Conservation (phyloP, 2,888 invertebrate genomes). For the Andrena praecox region DNA sequence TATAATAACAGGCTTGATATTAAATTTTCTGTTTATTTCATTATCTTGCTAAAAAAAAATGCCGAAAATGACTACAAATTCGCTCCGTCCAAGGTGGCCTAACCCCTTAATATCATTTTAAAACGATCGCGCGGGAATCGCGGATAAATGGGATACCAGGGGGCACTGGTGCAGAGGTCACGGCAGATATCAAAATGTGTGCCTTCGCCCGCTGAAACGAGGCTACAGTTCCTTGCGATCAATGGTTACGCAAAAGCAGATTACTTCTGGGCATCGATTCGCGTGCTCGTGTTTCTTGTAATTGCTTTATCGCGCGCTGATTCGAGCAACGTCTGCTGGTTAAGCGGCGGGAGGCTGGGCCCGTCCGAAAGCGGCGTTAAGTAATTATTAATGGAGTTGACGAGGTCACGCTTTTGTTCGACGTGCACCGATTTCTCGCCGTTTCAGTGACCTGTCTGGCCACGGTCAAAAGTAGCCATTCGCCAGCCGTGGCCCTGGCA, state of each 20-base stretch:
- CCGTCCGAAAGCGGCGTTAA: not conserved
- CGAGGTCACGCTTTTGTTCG: not conserved
- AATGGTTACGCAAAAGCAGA: not conserved
- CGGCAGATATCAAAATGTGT: not conserved
- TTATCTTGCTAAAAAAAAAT: too few species aligned
- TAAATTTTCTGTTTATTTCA: too few species aligned
- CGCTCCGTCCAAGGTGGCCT: too few species aligned
- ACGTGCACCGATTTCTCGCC: constrained; percentile 38
- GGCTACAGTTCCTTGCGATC: not conserved
- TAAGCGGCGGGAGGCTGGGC: not conserved
- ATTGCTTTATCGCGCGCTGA: not conserved
- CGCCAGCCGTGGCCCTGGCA: constrained; percentile 63
- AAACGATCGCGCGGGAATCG: not conserved
- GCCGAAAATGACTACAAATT: too few species aligned
- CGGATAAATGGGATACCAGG: not conserved
- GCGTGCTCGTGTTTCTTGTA: not conserved
- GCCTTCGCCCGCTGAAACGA: not conserved
- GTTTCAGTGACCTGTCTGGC: constrained; percentile 55
- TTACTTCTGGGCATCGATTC: not conserved
- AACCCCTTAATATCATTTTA: not conserved
- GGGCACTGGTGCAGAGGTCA: constrained; percentile 2
- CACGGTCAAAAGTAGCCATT: constrained; percentile 56
- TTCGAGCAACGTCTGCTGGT: not conserved
- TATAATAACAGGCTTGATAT: too few species aligned
- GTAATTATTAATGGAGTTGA: constrained; percentile 19